Percentiles rank a stretch among this genome's conserved stretches.
phyloP scores from a whole-genome alignment of 2,797 vertebrate genomes.

The Tokudaia tokunoshimensis region DNA sequence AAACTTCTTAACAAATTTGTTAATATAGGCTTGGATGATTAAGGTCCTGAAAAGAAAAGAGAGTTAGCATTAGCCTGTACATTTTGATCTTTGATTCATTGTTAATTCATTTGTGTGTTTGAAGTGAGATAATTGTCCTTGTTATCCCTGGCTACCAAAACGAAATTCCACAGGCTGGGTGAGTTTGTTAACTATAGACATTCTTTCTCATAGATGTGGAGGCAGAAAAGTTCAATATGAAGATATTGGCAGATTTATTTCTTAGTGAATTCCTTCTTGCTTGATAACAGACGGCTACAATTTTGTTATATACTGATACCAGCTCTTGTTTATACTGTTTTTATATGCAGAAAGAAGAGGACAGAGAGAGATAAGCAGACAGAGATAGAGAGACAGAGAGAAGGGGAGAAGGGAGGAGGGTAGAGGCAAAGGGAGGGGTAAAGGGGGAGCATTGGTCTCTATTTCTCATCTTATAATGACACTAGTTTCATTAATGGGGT shows the following conservation, averaged over 20 bases:
- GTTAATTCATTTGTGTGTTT: not conserved
- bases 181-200: not conserved
- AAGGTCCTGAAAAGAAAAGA: not conserved
- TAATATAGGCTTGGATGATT: conserved; percentile 1
- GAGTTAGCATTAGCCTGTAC: not conserved
- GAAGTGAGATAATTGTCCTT: not conserved
- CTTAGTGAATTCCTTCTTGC: not conserved
- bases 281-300: not conserved
- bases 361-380: not conserved
- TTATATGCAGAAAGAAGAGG: not conserved
- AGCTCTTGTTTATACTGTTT: not conserved
- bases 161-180: not conserved
- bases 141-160: not conserved
- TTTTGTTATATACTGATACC: not conserved
- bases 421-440: too few species aligned
- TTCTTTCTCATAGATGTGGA: not conserved
- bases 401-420: rapidly evolving
- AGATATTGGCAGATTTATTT: not conserved
- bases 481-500: not conserved
- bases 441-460: not conserved
- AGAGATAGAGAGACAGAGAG: not conserved
- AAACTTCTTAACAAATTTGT: conserved; percentile 27
- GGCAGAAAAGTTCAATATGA: not conserved
- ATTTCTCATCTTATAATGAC: not conserved
- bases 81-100: not conserved